These are phyloP conservation scores for Rhodeus uyekii DNA, from an alignment of 2,797 vertebrate species.

Conservation along the genomic window DNA sequence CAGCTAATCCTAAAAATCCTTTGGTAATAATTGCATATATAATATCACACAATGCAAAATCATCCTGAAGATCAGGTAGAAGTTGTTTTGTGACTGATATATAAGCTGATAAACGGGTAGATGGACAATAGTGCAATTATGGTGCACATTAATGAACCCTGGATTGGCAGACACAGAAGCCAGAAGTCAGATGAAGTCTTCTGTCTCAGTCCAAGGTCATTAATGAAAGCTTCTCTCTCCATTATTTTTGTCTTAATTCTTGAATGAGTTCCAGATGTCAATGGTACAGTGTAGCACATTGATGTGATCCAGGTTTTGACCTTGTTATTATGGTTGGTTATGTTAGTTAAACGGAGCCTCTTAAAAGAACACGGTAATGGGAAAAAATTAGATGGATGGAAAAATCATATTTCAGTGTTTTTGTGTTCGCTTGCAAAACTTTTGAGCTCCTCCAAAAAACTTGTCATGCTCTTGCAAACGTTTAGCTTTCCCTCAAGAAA, in stretches of 20 bases:
- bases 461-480: too few relatives aligned
- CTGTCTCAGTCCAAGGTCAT: slow-evolving; percentile 35
- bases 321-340: neutral
- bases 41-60: slow-evolving; percentile 1
- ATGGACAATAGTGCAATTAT: neutral
- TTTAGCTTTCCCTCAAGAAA: too few relatives aligned
- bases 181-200: slow-evolving; percentile 1
- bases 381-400: too few relatives aligned
- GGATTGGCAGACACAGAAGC: neutral
- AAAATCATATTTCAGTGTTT: too few relatives aligned
- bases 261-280: slow-evolving; percentile 29
- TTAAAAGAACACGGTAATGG: too few relatives aligned
- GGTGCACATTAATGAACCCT: slow-evolving; percentile 21
- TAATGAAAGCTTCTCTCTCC: slow-evolving; percentile 1
- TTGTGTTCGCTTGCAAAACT: too few relatives aligned
- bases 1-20: neutral
- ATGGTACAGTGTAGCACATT: neutral
- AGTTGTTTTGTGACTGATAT: neutral
- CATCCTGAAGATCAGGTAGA: neutral
- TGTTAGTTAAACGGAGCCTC: too few relatives aligned
- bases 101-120: neutral
- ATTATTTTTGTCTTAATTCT: slow-evolving; percentile 21
- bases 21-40: neutral
- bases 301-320: neutral
- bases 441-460: too few relatives aligned